Base-by-base conservation (phyloP, 2,888 invertebrate genomes). In the Caenorhabditis sinica region DNA sequence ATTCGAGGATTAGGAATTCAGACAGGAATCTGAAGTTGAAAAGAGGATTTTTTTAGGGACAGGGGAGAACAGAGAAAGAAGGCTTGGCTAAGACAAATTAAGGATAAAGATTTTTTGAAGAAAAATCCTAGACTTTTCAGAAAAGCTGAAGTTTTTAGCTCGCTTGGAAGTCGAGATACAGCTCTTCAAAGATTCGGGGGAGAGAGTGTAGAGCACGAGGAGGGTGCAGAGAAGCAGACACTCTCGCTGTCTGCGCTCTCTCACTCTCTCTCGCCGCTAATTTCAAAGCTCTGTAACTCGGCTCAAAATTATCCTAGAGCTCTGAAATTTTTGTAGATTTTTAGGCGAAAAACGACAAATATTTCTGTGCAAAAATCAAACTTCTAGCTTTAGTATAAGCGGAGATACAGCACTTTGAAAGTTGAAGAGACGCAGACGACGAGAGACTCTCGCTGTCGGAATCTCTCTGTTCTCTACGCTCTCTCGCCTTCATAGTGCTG, bases 381-480 rank as follows among this genome's bases (percentile, higher is more conserved):
- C 13, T 40, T 40, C 40, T 40, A 40, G 40, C 13, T 40, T 13
- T 2, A 40, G 6, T 40, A 11, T 40, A 13, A 40, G 40, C 40
- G 2, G 13, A 40, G 40, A 40, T 40, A 40, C 13, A 13, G 13
- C 40, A 4, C 17, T 49, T 49, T 8, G 8, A 49, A 49, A 11
- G 3, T 20, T 49, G 2, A 28, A 11, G 58, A 33, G 58, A 33
- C 33, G 60, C 60, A 60, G 60, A 60, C 33, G 33, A 33, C n/a
- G 8, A 60, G 60, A 60, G n/a, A 33, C 33, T 60, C 60, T 33
- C 17, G n/a, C 60, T 60, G 56, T 15, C 30, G 20, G 28, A 23
- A 4, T 13, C 40, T 40, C 40, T 4, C 4, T 13, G 2, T 4
- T 40, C 40, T 13, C 1, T 4, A 2, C 4, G 4, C 40, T 45